A percentile compares a stretch with the other conserved stretches of the same genome.
These are phyloP conservation scores for Proisotoma minuta DNA, from an alignment of 2,888 invertebrate species.

Conservation along the genomic window DNA sequence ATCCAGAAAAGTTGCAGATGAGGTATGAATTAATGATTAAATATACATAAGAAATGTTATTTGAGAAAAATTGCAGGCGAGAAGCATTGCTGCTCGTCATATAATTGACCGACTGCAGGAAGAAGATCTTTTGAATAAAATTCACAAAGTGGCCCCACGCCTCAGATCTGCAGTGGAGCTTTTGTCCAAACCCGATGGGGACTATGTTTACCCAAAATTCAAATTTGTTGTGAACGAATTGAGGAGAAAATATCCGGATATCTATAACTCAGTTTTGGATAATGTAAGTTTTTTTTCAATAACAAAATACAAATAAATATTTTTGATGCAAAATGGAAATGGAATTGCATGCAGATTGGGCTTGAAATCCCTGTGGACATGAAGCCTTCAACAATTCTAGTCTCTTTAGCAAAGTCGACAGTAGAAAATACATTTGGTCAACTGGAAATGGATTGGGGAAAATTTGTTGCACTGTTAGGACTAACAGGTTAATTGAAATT, in stretches of 20 bases:
- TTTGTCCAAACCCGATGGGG: constrained; percentile 45
- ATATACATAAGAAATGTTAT: background rate
- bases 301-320: background rate
- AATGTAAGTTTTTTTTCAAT: constrained; percentile 33
- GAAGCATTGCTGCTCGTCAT: constrained; percentile 42
- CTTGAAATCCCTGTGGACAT: constrained; percentile 40
- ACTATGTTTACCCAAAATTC: constrained; percentile 43
- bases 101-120: constrained; percentile 44
- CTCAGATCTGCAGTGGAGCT: constrained; percentile 45
- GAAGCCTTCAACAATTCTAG: constrained; percentile 42
- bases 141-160: constrained; percentile 44
- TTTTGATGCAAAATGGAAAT: background rate
- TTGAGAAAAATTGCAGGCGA: constrained; percentile 27
- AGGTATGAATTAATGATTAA: constrained; percentile 21
- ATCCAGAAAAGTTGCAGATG: constrained; percentile 46
- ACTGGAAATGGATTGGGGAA: constrained; percentile 43
- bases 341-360: constrained; percentile 24
- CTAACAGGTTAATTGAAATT: constrained; percentile 30
- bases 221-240: constrained; percentile 41
- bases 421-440: constrained; percentile 38
- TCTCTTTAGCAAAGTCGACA: constrained; percentile 41
- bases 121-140: constrained; percentile 36
- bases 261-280: constrained; percentile 41
- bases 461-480: constrained; percentile 41
- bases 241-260: constrained; percentile 38